Evolutionary conservation across 2,797 vertebrate species (phyloP), one percentile per base, ranked within the genome.

Genomic region (Ceryle rudis): DNA sequence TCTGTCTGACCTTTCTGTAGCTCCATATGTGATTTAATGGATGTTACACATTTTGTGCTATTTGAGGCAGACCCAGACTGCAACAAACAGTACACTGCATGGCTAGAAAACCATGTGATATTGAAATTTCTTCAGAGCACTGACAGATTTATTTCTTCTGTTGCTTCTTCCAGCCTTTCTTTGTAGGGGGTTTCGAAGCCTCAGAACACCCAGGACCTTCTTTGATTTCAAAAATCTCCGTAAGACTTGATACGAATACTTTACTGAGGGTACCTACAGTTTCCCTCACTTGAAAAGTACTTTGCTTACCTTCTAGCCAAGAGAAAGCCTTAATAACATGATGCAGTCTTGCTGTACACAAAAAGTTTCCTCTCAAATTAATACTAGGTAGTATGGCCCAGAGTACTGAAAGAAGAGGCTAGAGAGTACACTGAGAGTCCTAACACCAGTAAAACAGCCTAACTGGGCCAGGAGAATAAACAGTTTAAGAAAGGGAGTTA

Each of bases 1-100:
- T 92, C 86, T 72, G 72, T 82, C 90, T 98, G 97, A 97, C 97
- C 96, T 97, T 98, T 96, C 39, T 26, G 37, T 73, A 90, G 64
- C 67, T 95, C 86, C 83, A 69, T 58, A 67, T 91, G 81, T 62
- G 70, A 74, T 73, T 75, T 89, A 95, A 96, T 70, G 95, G 95
- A 95, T 83, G 86, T 35, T 93, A 72, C 14, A 79, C 61, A 89
- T 94, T 97, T 96, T 81, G 70, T 93, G 91, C 54, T 93, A 57
- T 92, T 81, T 87, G 89, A 97, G 91, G 91, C 85, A 97, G 93
- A 97, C 82, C 91, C 96, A 92, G 89, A 95, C 88, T 95, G 66
- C 78, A 87, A 74, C 92, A 90, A 92, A 92, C 92, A 86, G 73
- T 78, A 49, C 21, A 47, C 26, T 33, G 71, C 74, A 64, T 31